Conservation (phyloP, 2,888 invertebrate species). For the Drosophila diplacantha region DNA sequence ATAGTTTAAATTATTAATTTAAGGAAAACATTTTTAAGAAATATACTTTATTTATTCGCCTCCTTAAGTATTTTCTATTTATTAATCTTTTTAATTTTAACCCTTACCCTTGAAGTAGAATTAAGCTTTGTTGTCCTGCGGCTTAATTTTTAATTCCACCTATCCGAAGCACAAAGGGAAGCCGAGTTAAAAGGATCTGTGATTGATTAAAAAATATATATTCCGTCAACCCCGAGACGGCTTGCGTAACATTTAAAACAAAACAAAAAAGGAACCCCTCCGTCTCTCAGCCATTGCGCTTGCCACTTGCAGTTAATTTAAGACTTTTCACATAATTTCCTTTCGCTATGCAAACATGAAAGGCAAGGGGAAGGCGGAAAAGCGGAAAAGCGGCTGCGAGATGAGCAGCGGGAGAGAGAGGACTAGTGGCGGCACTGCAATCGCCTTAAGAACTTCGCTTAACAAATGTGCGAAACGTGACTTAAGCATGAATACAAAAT, state of each 20-base stretch:
- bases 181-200: slow-evolving; percentile 44
- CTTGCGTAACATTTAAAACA: slow-evolving; percentile 11
- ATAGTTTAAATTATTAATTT: neutral
- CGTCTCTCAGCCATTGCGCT: slow-evolving; percentile 10
- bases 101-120: neutral
- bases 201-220: slow-evolving; percentile 61
- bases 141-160: slow-evolving; percentile 7
- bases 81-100: no score
- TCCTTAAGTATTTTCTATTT: no score
- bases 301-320: slow-evolving; percentile 64
- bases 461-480: slow-evolving; percentile 72
- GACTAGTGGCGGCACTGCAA: slow-evolving; percentile 45
- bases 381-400: neutral
- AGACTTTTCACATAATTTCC: slow-evolving; percentile 61
- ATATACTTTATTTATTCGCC: no score
- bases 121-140: neutral
- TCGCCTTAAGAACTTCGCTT: slow-evolving; percentile 72
- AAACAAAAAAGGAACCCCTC: neutral
- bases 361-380: neutral
- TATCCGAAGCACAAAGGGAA: slow-evolving; percentile 20
- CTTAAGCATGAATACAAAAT: slow-evolving; percentile 70
- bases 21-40: no score
- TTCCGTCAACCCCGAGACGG: slow-evolving; percentile 12
- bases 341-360: slow-evolving; percentile 17
- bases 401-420: neutral